Base-by-base conservation (phyloP, 2,888 invertebrate species). In the Sesia apiformis region DNA sequence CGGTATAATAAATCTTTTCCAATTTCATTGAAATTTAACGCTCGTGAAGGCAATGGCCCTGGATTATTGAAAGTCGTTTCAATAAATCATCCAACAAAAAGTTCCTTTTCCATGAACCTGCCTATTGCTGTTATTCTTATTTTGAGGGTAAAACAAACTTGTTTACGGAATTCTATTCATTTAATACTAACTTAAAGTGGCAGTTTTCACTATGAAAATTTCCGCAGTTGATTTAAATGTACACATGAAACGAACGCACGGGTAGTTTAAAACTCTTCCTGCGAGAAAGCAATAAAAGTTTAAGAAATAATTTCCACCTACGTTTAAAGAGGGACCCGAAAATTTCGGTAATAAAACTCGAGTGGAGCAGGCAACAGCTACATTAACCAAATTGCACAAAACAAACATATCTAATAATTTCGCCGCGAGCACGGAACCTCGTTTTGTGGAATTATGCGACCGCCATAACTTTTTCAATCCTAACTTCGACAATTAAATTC, bases 401-500 rank as follows among this genome's bases (percentile, higher is more conserved):
- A 82, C 80, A 83, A 82, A 82, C 82, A 81, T 81, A 81, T 81
- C 79, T 81, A 81, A 82, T 81, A 83, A 84, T 83, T 81, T 81
- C 72, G 74, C 72, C 69, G 63, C 66, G 67, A 70, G 75, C 72
- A 69, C 70, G 66, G 69, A 69, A 70, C 63, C 74, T 69, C 76
- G 77, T 76, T 81, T 61, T 59, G 76, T 72, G 68, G 72, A 84
- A 83, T 82, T 84, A 84, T 78, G 78, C 77, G 78, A 78, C 82
- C 80, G 74, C 74, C 70, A 65, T 78, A 87, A 87, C 87, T 87
- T 87, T 87, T 87, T 87, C 84, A 87, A 87, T 87, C 81, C 76
- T 73, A 87, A 87, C 86, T 87, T 86, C 75, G 74, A 81, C 85
- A 87, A 87, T 86, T 86, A 85, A 85, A 85, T 87, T 83, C 82